A percentile compares a stretch with the other conserved stretches of the same genome.
These are phyloP conservation scores for Acleris emargana DNA, from an alignment of 2,888 invertebrate species.

Conservation along the genomic window DNA sequence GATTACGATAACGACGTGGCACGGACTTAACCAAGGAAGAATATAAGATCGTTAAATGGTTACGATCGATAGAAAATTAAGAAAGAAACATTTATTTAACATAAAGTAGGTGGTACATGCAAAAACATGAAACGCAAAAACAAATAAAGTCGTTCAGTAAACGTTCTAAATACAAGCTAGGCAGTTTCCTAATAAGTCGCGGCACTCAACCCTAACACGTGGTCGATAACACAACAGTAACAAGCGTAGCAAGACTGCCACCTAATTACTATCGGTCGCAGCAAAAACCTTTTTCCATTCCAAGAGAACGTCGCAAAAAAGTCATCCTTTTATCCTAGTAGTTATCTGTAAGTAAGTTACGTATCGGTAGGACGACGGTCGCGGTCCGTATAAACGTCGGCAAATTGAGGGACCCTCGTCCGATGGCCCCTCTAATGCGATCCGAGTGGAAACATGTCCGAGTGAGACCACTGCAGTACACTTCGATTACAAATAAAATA, in stretches of 20 bases:
- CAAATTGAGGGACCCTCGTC: constrained; percentile 65
- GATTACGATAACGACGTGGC: no score
- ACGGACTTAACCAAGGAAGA: no score
- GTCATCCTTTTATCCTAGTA: constrained; percentile 40
- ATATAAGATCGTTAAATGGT: no score
- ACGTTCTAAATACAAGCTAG: no score
- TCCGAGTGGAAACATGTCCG: constrained; percentile 53
- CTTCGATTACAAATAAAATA: constrained; percentile 52
- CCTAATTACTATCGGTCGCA: constrained; percentile 39
- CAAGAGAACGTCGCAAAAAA: constrained; percentile 40
- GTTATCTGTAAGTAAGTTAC: constrained; percentile 46
- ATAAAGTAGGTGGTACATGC: no score
- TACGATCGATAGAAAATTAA: no score
- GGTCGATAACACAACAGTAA: not conserved
- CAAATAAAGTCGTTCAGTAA: no score
- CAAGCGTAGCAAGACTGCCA: constrained; percentile 9
- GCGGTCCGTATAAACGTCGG: constrained; percentile 58
- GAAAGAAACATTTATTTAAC: no score
- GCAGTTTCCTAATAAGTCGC: no score
- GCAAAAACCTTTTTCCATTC: constrained; percentile 40
- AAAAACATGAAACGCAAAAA: no score
- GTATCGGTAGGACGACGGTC: constrained; percentile 43
- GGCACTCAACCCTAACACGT: no score
- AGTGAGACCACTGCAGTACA: constrained; percentile 48
- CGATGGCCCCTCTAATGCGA: constrained; percentile 50